Evolutionary conservation across 2,888 invertebrate species (phyloP).

Genomic region (Noctua comes): DNA sequence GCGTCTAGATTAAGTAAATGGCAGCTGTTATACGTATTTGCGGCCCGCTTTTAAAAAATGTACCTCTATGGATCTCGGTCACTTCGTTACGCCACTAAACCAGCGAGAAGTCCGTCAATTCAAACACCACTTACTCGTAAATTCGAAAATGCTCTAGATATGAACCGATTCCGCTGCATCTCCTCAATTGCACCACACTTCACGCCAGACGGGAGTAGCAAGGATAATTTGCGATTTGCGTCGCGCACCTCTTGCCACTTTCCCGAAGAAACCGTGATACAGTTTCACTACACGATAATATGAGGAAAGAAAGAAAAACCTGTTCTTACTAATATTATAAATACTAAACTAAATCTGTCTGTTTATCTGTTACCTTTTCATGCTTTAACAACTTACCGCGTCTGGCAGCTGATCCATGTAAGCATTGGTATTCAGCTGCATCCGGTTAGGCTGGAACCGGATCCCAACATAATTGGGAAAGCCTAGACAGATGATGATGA

Average conservation of each 20-base stretch:
- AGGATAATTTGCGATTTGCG: conserved; percentile 87
- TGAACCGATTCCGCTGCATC: conserved; percentile 25
- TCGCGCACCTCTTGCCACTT: conserved; percentile 75
- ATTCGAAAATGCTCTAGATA: background rate
- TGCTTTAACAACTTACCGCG: too few relatives aligned
- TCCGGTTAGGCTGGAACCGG: background rate
- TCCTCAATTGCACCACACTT: conserved; percentile 52
- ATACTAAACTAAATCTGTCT: background rate
- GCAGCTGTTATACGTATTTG: background rate
- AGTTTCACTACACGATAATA: conserved; percentile 39
- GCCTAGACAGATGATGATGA: background rate
- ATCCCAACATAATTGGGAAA: background rate
- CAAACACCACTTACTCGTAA: background rate
- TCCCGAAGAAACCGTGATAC: conserved; percentile 74
- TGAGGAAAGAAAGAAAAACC: background rate
- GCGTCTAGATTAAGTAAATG: background rate
- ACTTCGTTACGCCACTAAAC: background rate
- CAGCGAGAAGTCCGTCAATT: background rate
- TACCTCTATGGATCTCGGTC: background rate
- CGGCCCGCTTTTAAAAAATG: background rate
- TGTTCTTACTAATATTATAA: too few relatives aligned
- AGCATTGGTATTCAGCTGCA: background rate
- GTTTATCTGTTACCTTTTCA: background rate
- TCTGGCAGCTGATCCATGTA: background rate
- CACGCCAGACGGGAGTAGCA: conserved; percentile 76